Evolutionary conservation across 2,113 vertebrate genomes (phyloP).

Genomic region (Cinclus cinclus): DNA sequence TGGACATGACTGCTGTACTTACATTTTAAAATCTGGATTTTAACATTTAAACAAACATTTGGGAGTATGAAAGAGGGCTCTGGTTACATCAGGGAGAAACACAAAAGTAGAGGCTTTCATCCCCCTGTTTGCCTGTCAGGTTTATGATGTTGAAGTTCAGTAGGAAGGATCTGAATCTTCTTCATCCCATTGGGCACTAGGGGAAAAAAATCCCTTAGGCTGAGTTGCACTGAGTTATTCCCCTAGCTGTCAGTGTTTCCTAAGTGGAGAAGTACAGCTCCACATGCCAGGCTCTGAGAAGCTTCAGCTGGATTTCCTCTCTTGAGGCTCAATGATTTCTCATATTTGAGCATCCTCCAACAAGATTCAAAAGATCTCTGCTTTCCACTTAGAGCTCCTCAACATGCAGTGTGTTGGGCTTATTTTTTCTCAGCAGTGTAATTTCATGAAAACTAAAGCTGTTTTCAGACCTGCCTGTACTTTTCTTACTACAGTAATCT

Average conservation of each 20-base stretch:
- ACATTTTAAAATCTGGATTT: neutral
- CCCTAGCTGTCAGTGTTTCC: conserved; percentile 17
- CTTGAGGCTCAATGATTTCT: neutral
- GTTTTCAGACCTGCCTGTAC: neutral
- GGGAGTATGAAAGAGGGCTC: neutral
- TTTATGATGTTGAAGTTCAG: neutral
- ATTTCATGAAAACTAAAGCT: neutral
- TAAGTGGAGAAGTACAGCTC: neutral
- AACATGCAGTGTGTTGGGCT: neutral
- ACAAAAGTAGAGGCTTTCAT: neutral
- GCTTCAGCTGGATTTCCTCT: conserved; percentile 1
- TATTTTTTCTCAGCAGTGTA: neutral
- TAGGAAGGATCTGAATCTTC: neutral
- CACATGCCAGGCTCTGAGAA: neutral
- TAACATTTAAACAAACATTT: neutral
- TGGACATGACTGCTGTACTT: neutral
- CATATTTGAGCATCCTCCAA: neutral
- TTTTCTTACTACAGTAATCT: neutral
- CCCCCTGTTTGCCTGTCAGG: neutral
- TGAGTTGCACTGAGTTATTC: neutral
- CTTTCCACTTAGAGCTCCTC: neutral
- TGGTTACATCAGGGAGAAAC: neutral
- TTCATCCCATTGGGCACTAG: neutral
- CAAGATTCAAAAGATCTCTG: neutral
- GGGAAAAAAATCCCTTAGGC: neutral